Percentiles rank a stretch among this genome's conserved stretches.
Evolutionary conservation across 2,797 vertebrate genomes (phyloP).

Genomic region (Meriones psammophilus): DNA sequence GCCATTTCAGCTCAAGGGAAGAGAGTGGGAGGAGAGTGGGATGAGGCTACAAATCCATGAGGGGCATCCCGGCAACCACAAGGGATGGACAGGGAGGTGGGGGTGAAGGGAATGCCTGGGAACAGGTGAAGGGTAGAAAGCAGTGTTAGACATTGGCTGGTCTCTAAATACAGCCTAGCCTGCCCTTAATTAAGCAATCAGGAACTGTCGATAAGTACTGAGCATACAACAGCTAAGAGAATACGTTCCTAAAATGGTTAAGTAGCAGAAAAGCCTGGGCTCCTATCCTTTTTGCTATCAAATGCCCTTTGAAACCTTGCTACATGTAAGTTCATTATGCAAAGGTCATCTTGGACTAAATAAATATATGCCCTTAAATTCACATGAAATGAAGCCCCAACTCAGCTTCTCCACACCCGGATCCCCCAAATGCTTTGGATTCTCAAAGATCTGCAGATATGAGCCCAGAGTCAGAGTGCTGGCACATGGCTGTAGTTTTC

Average conservation of each 20-base stretch:
- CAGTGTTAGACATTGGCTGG: not conserved
- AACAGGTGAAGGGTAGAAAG: too few relatives aligned
- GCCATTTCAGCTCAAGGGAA: not conserved
- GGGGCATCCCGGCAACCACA: too few relatives aligned
- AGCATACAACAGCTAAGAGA: not conserved
- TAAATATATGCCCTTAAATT: too few relatives aligned
- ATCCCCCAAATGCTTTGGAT: not conserved
- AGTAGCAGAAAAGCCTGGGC: not conserved
- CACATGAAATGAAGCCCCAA: not conserved
- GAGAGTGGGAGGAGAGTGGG: not conserved
- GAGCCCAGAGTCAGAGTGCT: not conserved
- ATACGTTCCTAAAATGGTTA: not conserved
- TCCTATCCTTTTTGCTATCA: not conserved
- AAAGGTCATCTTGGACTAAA: not conserved
- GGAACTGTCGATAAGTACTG: not conserved
- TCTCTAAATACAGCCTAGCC: not conserved
- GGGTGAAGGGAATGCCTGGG: not conserved
- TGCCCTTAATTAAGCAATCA: not conserved
- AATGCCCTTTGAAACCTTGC: not conserved
- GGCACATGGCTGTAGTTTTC: not conserved
- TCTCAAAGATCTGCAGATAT: not conserved
- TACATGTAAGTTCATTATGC: not conserved
- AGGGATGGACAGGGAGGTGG: too few relatives aligned
- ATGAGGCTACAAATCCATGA: fast-evolving
- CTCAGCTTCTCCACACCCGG: not conserved